These are phyloP conservation scores for Drosophila littoralis DNA, from an alignment of 1,140 invertebrate species.

Conservation along the genomic window DNA sequence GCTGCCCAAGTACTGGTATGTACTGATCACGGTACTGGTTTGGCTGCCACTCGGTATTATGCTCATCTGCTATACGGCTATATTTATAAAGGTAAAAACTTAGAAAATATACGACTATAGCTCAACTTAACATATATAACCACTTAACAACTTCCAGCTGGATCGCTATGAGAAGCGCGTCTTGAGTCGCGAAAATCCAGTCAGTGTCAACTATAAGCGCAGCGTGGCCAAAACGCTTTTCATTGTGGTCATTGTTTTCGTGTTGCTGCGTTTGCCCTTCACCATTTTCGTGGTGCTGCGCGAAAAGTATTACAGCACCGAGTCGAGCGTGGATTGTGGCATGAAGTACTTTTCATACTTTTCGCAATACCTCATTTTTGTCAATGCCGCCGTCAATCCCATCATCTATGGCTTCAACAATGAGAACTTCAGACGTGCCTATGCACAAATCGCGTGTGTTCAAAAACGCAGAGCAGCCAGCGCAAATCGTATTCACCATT, in stretches of 20 bases:
- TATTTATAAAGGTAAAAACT: conserved; percentile 87
- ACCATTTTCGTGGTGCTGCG: conserved; percentile 88
- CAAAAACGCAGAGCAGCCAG: conserved; percentile 32
- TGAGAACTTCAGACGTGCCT: conserved; percentile 87
- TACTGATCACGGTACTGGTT: conserved; percentile 88
- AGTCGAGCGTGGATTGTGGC: conserved; percentile 84
- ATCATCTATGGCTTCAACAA: conserved; percentile 90
- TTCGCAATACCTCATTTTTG: conserved; percentile 88
- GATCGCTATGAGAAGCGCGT: conserved; percentile 87
- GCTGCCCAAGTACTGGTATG: conserved; percentile 89
- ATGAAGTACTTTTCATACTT: conserved; percentile 87
- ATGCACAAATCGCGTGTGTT: conserved; percentile 66
- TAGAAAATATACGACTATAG: too few relatives aligned
- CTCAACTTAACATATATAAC: background rate
- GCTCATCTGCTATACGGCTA: conserved; percentile 88
- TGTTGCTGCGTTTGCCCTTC: conserved; percentile 89
- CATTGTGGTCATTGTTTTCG: conserved; percentile 88
- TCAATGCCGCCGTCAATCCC: conserved; percentile 90
- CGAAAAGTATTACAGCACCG: conserved; percentile 83
- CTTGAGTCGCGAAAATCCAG: conserved; percentile 85
- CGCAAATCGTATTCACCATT: conserved; percentile 10
- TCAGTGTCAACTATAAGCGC: conserved; percentile 87
- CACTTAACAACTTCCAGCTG: conserved; percentile 67
- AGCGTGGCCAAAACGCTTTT: conserved; percentile 89
- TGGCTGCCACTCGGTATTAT: conserved; percentile 90